Base-by-base conservation (phyloP, 2,888 invertebrate genomes). In the Ormyrus rosae region DNA sequence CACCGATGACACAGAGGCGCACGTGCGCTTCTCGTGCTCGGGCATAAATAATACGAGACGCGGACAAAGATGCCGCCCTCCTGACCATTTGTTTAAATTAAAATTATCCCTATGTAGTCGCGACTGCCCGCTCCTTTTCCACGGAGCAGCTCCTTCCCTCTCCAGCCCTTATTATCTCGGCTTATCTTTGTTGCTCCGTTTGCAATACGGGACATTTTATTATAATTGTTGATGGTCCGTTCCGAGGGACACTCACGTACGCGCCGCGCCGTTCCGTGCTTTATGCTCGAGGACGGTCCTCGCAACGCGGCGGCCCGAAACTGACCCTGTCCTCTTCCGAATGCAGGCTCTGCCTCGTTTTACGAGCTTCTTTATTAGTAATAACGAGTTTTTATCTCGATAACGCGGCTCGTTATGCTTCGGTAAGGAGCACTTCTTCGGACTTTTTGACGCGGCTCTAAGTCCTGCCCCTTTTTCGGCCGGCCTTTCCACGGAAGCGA, bases 31-130 rank as follows among this genome's bases (percentile, higher is more conserved):
- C 81, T 86, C 86, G 77, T 82, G 89, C 88, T 87, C 86, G 85
- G 83, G 89, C 89, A 90, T 91, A 90, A 91, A 91, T 91, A 91
- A 90, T 89, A 87, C 87, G 86, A 88, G 90, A 90, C 90, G 87
- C 86, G 88, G 89, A 90, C 90, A 91, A 91, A 91, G 90, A 90
- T 88, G 89, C 90, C 90, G 90, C 90, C 88, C 90, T 86, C 86
- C 84, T 86, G 87, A 88, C 88, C 90, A 90, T 90, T 91, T 90
- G 90, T 91, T 91, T 89, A 89, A 90, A 91, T 90, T 90, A 90
- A 90, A 90, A 90, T 90, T 89, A 90, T 90, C 87, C 86, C 84
- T 72, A 64, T 61, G 51, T 58, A 61, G 56, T 69, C 34, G 55
- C 48, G 19, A 19, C 64, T 48, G 76, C 78, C 53, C 50, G 50